Evolutionary conservation across 2,888 invertebrate genomes (phyloP).

Genomic region (Drosophila acutilabella): DNA sequence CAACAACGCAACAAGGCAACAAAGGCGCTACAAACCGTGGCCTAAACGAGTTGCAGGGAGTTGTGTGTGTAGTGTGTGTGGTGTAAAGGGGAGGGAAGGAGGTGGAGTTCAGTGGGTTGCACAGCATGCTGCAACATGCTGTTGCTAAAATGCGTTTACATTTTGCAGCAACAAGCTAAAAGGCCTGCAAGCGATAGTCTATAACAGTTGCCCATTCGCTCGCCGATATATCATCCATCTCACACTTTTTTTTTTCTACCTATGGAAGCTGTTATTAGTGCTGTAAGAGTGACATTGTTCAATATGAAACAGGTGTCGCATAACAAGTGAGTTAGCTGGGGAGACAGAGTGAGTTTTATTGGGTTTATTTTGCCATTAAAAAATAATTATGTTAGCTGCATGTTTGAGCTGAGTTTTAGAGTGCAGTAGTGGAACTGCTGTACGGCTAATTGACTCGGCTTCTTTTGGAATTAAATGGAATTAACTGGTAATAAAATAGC

Average conservation of each 20-base stretch:
- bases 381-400: no score
- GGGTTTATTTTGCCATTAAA: no score
- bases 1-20: conserved; percentile 3
- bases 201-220: conserved; percentile 18
- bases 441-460: no score
- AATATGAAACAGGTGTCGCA: no score
- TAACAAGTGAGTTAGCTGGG: no score
- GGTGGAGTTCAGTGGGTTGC: no score
- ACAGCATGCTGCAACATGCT: conserved; percentile 49
- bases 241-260: not conserved
- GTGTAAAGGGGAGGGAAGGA: not conserved
- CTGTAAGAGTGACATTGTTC: not conserved
- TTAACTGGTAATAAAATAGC: no score
- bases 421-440: no score
- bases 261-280: conserved; percentile 1
- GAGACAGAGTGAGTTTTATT: no score
- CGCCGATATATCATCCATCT: conserved; percentile 18
- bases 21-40: conserved; percentile 1
- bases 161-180: conserved; percentile 13
- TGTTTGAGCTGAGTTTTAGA: no score
- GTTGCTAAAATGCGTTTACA: conserved; percentile 29
- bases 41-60: not conserved
- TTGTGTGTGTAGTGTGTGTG: not conserved
- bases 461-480: no score
- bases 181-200: conserved; percentile 17